Percentiles rank a stretch among this genome's conserved stretches.
phyloP scores from a whole-genome alignment of 2,113 vertebrate species.

The Coptodon rendalli region DNA sequence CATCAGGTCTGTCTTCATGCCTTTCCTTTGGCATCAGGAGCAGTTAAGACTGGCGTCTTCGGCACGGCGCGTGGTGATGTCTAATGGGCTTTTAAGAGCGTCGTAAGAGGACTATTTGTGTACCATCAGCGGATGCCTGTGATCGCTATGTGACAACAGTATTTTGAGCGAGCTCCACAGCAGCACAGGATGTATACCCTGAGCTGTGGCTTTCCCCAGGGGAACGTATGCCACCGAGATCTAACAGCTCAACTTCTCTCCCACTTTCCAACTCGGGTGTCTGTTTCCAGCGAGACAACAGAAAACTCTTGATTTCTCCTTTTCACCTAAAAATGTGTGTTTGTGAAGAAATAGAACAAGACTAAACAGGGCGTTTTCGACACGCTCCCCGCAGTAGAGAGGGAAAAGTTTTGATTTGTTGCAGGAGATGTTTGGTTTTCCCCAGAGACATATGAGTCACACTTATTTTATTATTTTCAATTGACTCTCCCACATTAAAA shows the following conservation, averaged over 20 bases:
- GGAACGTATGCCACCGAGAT: conserved; percentile 60
- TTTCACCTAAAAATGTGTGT: conserved; percentile 65
- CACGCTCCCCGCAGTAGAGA: conserved; percentile 32
- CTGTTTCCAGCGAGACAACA: conserved; percentile 64
- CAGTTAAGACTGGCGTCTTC: conserved; percentile 64
- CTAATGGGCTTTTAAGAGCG: conserved; percentile 71
- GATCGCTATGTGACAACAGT: conserved; percentile 70
- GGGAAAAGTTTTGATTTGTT: conserved; percentile 66
- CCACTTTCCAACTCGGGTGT: conserved; percentile 67
- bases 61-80: conserved; percentile 55
- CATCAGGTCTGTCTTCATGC: conserved; percentile 55
- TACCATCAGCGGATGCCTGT: conserved; percentile 58
- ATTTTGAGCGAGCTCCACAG: conserved; percentile 54
- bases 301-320: conserved; percentile 67
- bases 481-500: conserved; percentile 29
- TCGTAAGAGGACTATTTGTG: conserved; percentile 69
- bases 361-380: conserved; percentile 70
- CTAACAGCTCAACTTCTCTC: conserved; percentile 69
- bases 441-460: conserved; percentile 58
- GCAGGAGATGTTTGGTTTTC: conserved; percentile 61
- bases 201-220: conserved; percentile 53
- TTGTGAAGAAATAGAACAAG: conserved; percentile 71
- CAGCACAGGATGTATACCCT: conserved; percentile 51
- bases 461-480: conserved; percentile 56
- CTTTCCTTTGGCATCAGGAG: conserved; percentile 68